Percentiles rank a stretch among this genome's conserved stretches.
Evolutionary conservation across 2,888 invertebrate species (phyloP).

Genomic region (Nomada fucata): DNA sequence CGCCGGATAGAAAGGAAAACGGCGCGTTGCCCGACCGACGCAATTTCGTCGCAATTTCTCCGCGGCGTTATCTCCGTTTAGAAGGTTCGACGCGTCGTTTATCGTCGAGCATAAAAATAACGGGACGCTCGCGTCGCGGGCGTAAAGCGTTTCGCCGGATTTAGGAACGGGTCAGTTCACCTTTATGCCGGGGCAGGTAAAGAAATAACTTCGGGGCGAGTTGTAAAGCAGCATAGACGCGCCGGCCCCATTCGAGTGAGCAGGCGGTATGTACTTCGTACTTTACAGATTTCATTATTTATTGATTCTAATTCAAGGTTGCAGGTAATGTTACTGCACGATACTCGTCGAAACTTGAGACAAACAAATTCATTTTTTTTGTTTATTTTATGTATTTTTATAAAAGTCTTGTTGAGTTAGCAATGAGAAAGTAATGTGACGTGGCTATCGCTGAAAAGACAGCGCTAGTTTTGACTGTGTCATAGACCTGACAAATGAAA

Average conservation of each 20-base stretch:
- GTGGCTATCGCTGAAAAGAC: too few relatives aligned
- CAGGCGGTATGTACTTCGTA: too few relatives aligned
- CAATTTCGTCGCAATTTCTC: background rate
- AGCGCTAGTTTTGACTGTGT: too few relatives aligned
- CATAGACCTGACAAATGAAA: too few relatives aligned
- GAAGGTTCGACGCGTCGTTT: background rate
- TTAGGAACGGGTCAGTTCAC: background rate
- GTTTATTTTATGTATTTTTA: too few relatives aligned
- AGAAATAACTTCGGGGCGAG: background rate
- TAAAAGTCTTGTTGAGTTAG: too few relatives aligned
- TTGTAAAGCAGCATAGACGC: background rate
- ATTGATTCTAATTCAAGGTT: too few relatives aligned
- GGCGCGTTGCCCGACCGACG: background rate
- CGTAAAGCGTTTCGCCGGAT: background rate
- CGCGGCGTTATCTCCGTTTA: background rate
- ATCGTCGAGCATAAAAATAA: background rate
- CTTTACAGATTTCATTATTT: too few relatives aligned
- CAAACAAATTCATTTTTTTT: too few relatives aligned
- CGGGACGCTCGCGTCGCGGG: background rate
- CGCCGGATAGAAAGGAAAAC: slow-evolving; percentile 3
- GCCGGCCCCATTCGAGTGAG: background rate
- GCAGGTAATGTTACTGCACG: too few relatives aligned
- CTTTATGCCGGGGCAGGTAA: background rate
- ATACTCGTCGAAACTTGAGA: too few relatives aligned
- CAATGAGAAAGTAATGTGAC: too few relatives aligned